These are phyloP conservation scores for Pasiphila rectangulata DNA, from an alignment of 2,888 invertebrate genomes.

Conservation along the genomic window DNA sequence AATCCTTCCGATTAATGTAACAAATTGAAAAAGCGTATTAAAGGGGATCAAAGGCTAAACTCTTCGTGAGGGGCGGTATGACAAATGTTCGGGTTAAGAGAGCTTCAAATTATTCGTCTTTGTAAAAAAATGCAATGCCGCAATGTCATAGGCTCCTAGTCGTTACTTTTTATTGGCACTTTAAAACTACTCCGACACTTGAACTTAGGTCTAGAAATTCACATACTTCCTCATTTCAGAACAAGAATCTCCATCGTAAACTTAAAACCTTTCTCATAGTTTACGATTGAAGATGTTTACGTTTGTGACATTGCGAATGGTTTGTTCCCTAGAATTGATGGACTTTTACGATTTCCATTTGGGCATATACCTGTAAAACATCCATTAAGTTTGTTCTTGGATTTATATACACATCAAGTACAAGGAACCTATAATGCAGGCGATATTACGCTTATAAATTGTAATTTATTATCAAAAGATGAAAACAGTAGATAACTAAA, in stretches of 20 bases:
- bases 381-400: constrained; percentile 10
- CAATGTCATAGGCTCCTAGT: neutral
- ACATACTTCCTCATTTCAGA: constrained; percentile 7
- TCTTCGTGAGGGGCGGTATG: constrained; percentile 16
- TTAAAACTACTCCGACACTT: too few relatives aligned
- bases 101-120: too few relatives aligned
- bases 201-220: neutral
- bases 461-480: neutral
- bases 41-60: constrained; percentile 29
- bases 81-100: constrained; percentile 10
- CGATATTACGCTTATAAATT: too few relatives aligned
- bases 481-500: constrained; percentile 9
- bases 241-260: neutral
- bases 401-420: too few relatives aligned
- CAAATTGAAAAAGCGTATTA: constrained; percentile 31
- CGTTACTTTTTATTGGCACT: neutral
- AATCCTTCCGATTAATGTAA: constrained; percentile 37
- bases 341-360: constrained; percentile 43
- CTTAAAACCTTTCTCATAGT: constrained; percentile 12
- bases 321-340: constrained; percentile 20
- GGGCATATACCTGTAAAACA: constrained; percentile 35
- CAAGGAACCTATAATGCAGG: too few relatives aligned
- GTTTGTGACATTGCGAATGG: constrained; percentile 35
- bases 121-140: neutral
- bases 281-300: constrained; percentile 42